These are phyloP conservation scores for Nesometra sesokonis DNA, from an alignment of 35 echinoderm and acorn worm genomes.

Conservation along the genomic window DNA sequence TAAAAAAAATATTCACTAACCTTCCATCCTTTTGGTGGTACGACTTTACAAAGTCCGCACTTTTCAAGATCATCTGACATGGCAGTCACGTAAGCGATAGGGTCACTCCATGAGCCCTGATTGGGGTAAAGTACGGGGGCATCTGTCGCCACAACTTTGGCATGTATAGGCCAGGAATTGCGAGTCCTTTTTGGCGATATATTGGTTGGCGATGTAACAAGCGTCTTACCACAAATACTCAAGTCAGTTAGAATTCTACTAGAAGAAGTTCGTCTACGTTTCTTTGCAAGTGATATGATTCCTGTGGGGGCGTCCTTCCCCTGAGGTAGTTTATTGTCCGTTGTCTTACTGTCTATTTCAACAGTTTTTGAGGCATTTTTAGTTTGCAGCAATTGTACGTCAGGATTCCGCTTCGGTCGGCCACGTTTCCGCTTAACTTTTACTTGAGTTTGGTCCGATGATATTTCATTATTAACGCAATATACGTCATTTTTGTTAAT, in stretches of 20 bases:
- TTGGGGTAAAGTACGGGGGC: conserved; percentile 63
- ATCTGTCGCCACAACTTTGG: conserved; percentile 3
- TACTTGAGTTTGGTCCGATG: not conserved
- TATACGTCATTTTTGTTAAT: not conserved
- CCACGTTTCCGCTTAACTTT: not conserved
- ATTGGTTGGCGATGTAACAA: not conserved
- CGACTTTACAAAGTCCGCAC: conserved; percentile 82
- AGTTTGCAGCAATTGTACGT: not conserved
- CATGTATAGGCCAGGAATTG: not conserved
- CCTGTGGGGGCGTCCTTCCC: not conserved
- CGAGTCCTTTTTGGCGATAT: not conserved
- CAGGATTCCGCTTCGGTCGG: not conserved
- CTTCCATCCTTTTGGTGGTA: conserved; percentile 77
- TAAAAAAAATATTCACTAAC: conserved; percentile 42
- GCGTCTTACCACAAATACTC: not conserved
- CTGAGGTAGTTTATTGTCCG: not conserved
- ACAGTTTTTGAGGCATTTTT: not conserved
- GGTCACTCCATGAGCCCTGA: conserved; percentile 70
- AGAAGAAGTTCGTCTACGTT: not conserved
- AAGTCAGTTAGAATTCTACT: not conserved
- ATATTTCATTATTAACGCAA: not conserved
- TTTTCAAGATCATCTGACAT: conserved; percentile 37
- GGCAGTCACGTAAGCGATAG: conserved; percentile 41
- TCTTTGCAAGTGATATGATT: not conserved
- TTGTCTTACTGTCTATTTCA: not conserved